Base-by-base conservation (phyloP, 2,113 vertebrate species). In the Lepus timidus region DNA sequence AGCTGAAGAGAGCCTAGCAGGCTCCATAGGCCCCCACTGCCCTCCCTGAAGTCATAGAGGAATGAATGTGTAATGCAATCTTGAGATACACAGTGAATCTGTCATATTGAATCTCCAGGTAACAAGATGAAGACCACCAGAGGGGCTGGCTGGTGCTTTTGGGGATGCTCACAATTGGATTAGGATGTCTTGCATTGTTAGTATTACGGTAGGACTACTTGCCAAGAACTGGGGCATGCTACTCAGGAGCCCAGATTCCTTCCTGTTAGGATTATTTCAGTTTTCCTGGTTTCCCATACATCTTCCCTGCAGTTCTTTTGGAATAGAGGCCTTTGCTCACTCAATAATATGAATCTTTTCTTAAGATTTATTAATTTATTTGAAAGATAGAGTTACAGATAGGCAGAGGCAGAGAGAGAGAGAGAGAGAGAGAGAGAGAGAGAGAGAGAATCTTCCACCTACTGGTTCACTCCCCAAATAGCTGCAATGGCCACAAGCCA, bases 1-100 rank as follows among this genome's bases (percentile, higher is more conserved):
- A 36, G 95, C 97, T 70, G 89, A 83, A 91, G 94, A 93, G 71
- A 49, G 55, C 58, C 88, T 91, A 96, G 86, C 86, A 36, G 87
- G 94, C 71, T 90, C n/a, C 82, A 78, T 58, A 95, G 93, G 91
- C 71, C 78, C 64, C 96, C 33, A 62, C 62, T 85, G 49, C 75
- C 73, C 82, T 88, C 84, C 0, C 0, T 78, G 33, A 91, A 88
- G 65, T 96, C 96, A 86, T 8, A 74, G 88, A 36, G 67, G 71
- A 73, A 39, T 95, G 76, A 70, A 74, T 55, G 51, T 29, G 9
- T 81, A 39, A 84, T 33, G 4, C 16, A 3, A 1, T 68, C 94
- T 93, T 1, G 31, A 81, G 80, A 70, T 10, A 0, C 22, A 78
- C 67, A 39, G 16, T 6, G 12, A 58, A 19, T 52, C 39, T 85